phyloP scores from a whole-genome alignment of 2,113 vertebrate species.

The Callocephalon fimbriatum region DNA sequence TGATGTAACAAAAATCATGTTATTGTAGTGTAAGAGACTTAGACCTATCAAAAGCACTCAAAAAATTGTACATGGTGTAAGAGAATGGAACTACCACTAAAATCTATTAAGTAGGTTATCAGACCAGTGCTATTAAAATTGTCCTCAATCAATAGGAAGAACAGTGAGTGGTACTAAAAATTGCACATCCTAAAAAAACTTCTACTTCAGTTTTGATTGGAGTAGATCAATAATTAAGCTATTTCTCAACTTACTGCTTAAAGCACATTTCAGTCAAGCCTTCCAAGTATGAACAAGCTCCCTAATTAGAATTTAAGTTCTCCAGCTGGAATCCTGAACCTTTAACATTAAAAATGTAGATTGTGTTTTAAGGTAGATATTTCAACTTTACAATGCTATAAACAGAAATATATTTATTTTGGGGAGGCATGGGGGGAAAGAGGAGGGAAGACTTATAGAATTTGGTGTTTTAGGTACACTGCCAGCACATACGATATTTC shows the following conservation, averaged over 20 bases:
- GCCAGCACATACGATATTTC: not conserved
- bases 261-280: not conserved
- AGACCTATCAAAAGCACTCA: not conserved
- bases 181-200: not conserved
- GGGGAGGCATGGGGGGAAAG: fast-evolving
- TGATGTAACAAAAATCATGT: not conserved
- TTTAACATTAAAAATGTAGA: not conserved
- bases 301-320: not conserved
- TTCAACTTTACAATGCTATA: not conserved
- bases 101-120: not conserved
- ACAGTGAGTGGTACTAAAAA: not conserved
- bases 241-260: not conserved
- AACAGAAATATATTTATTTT: not conserved
- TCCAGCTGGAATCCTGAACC: not conserved
- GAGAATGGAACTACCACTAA: not conserved
- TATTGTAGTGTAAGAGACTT: not conserved
- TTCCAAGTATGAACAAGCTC: not conserved
- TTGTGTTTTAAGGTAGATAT: not conserved
- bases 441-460: not conserved
- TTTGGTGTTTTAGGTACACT: not conserved
- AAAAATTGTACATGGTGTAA: too few species aligned
- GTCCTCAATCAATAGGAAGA: not conserved
- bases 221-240: not conserved
- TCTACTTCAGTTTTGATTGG: not conserved
- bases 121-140: not conserved